Conservation (phyloP, 2,113 vertebrate species). For the Diglossa brunneiventris region DNA sequence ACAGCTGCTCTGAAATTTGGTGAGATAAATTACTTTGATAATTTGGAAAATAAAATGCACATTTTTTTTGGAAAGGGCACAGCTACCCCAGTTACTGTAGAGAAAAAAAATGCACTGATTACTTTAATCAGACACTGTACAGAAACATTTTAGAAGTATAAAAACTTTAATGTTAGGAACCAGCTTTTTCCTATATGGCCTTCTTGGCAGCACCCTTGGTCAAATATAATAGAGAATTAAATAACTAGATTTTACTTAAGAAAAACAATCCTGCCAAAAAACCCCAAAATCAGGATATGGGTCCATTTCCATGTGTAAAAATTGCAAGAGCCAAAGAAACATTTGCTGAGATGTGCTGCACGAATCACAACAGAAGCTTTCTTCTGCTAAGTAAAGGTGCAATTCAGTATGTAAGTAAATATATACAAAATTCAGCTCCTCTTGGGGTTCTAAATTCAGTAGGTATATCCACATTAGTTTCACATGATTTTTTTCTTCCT, state of each 20-base stretch:
- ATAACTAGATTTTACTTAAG: not conserved
- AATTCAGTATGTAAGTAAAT: not conserved
- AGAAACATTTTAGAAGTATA: not conserved
- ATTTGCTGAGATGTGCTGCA: not conserved
- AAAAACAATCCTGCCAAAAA: fast-evolving
- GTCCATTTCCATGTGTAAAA: not conserved
- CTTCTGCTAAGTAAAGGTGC: slow-evolving; percentile 3
- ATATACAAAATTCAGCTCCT: not conserved
- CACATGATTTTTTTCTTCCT: not conserved
- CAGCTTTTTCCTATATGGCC: not conserved
- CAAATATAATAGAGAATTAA: not conserved
- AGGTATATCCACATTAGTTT: not conserved
- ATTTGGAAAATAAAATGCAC: slow-evolving; percentile 9
- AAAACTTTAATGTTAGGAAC: not conserved
- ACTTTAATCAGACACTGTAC: not conserved
- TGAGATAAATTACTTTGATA: slow-evolving; percentile 18
- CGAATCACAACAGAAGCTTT: not conserved
- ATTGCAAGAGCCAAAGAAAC: not conserved
- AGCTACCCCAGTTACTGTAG: not conserved
- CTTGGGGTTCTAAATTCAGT: not conserved
- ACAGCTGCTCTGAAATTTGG: slow-evolving; percentile 26
- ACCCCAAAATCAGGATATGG: not conserved
- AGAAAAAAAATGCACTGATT: not conserved
- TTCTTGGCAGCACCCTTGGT: not conserved
- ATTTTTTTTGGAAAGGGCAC: not conserved